Conservation (phyloP, 2,888 invertebrate species). For the Eupithecia centaureata region DNA sequence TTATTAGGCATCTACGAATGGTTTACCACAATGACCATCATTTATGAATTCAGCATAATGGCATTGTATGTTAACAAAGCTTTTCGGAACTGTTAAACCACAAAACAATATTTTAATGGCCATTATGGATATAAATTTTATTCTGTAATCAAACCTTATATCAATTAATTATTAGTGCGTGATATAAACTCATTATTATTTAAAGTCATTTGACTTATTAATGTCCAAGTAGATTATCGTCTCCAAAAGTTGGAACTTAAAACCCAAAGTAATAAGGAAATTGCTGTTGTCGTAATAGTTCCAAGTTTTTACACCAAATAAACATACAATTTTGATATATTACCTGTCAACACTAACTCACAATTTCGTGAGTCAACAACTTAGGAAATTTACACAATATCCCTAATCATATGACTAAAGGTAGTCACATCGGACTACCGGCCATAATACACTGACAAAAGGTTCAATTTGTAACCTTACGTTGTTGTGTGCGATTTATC, state of each 20-base stretch:
- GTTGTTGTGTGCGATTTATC: slow-evolving; percentile 69
- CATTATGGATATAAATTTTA: not conserved
- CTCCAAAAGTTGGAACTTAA: not conserved
- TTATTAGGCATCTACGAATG: not conserved
- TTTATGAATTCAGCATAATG: slow-evolving; percentile 17
- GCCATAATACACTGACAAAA: slow-evolving; percentile 62
- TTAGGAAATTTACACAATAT: slow-evolving; percentile 31
- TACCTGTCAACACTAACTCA: slow-evolving; percentile 37
- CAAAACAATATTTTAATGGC: slow-evolving; percentile 7
- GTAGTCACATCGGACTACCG: slow-evolving; percentile 58
- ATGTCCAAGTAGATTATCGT: not conserved
- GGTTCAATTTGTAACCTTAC: slow-evolving; percentile 67
- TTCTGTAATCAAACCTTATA: not conserved
- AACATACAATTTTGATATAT: slow-evolving; percentile 41
- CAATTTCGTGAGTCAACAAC: slow-evolving; percentile 39
- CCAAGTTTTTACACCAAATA: slow-evolving; percentile 35
- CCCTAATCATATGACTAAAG: slow-evolving; percentile 25
- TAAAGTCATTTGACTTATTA: not conserved
- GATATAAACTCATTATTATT: not conserved
- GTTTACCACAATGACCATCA: slow-evolving; percentile 10
- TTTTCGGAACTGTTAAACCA: slow-evolving; percentile 11
- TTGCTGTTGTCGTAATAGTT: slow-evolving; percentile 25
- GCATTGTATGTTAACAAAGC: slow-evolving; percentile 19
- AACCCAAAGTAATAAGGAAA: not conserved
- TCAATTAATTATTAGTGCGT: not conserved